These are phyloP conservation scores for Halcyon malimbica DNA, from an alignment of 2,113 vertebrate genomes.

Conservation along the genomic window DNA sequence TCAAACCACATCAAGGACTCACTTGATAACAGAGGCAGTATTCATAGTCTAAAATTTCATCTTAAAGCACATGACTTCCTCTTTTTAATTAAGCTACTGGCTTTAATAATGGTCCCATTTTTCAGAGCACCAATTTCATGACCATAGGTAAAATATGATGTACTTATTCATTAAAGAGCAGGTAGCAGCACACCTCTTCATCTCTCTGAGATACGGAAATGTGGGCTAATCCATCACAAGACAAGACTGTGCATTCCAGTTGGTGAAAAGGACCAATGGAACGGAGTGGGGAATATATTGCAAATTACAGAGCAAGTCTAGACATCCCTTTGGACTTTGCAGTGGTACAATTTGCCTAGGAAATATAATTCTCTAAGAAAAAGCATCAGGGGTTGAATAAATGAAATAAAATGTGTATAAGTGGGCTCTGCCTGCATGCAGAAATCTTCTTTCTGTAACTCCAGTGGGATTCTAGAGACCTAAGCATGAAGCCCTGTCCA, in stretches of 20 bases:
- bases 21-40: not conserved
- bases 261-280: not conserved
- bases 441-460: not conserved
- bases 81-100: not conserved
- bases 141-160: not conserved
- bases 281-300: not conserved
- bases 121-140: not conserved
- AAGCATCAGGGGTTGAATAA: not conserved
- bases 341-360: not conserved
- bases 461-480: not conserved
- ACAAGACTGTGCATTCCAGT: not conserved
- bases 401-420: not conserved
- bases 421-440: not conserved
- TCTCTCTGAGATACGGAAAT: not conserved
- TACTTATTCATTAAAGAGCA: not conserved
- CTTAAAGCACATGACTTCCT: not conserved
- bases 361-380: not conserved
- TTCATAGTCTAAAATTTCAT: not conserved
- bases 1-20: not conserved
- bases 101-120: not conserved
- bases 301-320: not conserved
- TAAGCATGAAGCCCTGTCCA: not conserved
- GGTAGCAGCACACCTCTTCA: not conserved
- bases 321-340: not conserved
- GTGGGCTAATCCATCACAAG: not conserved